Evolutionary conservation across 2,113 vertebrate species (phyloP).

Genomic region (Pelobates fuscus): DNA sequence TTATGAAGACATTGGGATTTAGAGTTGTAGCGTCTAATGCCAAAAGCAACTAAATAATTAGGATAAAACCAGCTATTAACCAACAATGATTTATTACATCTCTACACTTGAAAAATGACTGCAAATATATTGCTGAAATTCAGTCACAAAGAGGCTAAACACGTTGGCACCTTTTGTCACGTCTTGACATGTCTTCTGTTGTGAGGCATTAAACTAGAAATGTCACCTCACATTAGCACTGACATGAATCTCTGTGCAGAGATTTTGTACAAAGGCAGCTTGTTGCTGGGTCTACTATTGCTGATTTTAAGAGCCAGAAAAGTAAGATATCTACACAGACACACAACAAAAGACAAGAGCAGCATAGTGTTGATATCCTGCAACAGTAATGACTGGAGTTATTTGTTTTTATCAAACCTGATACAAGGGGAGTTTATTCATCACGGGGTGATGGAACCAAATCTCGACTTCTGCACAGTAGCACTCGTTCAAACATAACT

Average conservation of each 20-base stretch:
- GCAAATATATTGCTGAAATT: constrained; percentile 29
- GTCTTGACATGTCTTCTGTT: constrained; percentile 40
- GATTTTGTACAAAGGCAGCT: constrained; percentile 11
- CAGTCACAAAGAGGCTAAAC: constrained; percentile 31
- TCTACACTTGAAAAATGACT: constrained; percentile 10
- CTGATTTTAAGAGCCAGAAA: constrained; percentile 19
- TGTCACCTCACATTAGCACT: constrained; percentile 37
- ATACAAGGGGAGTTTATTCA: constrained; percentile 12
- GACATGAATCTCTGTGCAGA: constrained; percentile 38
- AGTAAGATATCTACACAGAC: constrained; percentile 17
- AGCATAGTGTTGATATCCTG: constrained; percentile 8
- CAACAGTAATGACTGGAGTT: constrained; percentile 6
- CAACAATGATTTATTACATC: constrained; percentile 27
- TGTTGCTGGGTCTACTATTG: background rate
- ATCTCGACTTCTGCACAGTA: background rate
- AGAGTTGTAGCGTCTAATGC: too few relatives aligned
- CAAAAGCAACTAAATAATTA: constrained; percentile 8
- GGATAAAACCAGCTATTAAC: constrained; percentile 3
- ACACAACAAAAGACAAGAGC: background rate
- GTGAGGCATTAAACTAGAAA: constrained; percentile 42
- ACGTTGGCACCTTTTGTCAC: constrained; percentile 41
- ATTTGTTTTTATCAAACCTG: constrained; percentile 7
- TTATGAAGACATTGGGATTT: too few relatives aligned
- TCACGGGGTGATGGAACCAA: constrained; percentile 29
- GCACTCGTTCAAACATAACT: constrained; percentile 24